Evolutionary conservation across 1,140 invertebrate species (phyloP).

Genomic region (Drosophila kurseongensis): DNA sequence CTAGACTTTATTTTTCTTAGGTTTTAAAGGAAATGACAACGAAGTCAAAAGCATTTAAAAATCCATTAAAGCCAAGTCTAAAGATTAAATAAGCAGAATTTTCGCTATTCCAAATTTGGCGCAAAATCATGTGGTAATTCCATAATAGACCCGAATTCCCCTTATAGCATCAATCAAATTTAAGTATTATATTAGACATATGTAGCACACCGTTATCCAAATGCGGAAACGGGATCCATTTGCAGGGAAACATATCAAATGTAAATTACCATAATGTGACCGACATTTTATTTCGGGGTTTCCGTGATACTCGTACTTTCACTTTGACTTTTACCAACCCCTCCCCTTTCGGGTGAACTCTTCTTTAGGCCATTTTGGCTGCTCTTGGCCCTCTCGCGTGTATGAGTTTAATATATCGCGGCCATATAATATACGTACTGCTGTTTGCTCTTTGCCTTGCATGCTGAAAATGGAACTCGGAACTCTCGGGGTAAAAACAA

Average conservation of each 20-base stretch:
- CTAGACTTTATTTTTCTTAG: no score
- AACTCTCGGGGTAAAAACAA: constrained; percentile 64
- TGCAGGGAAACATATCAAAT: constrained; percentile 38
- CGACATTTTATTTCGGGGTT: constrained; percentile 57
- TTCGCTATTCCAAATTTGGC: not conserved
- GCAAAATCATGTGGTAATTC: not conserved
- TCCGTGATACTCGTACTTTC: constrained; percentile 60
- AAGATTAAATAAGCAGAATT: not conserved
- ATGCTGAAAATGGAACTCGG: constrained; percentile 62
- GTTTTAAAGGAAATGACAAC: no score
- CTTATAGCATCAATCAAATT: constrained; percentile 34
- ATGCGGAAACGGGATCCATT: constrained; percentile 36
- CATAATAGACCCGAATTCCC: constrained; percentile 8
- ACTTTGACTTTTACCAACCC: constrained; percentile 42
- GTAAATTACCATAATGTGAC: constrained; percentile 62
- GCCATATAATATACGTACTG: constrained; percentile 42
- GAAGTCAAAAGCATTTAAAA: no score
- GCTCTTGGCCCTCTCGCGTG: constrained; percentile 62
- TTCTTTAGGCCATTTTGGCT: constrained; percentile 18
- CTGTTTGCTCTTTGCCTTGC: constrained; percentile 63
- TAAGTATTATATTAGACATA: constrained; percentile 38
- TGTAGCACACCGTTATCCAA: constrained; percentile 38
- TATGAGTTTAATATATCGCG: constrained; percentile 68
- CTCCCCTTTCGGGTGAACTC: constrained; percentile 2
- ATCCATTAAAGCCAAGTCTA: no score